phyloP scores from a whole-genome alignment of 2,888 invertebrate genomes.

The Lasioglossum leucozonium region DNA sequence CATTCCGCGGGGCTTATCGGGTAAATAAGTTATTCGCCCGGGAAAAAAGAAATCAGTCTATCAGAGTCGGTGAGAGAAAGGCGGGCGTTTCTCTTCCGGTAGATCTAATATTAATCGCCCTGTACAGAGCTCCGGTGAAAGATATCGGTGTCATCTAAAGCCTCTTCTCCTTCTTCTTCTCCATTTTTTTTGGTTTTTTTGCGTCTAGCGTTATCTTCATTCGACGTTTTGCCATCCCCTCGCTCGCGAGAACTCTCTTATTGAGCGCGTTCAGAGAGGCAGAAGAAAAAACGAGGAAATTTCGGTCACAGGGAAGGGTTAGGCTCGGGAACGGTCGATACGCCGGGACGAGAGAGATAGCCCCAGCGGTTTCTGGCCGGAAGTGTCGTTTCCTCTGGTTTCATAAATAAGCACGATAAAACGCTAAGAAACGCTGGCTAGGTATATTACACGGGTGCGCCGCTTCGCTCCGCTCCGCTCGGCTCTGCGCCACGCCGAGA shows the following conservation, averaged over 20 bases:
- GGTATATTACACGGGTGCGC: conserved; percentile 7
- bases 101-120: background rate
- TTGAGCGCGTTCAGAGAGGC: conserved; percentile 5
- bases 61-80: background rate
- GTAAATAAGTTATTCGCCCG: background rate
- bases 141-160: background rate
- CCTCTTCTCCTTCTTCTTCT: background rate
- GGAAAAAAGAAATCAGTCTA: background rate
- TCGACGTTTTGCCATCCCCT: background rate
- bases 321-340: conserved; percentile 18
- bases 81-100: background rate
- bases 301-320: conserved; percentile 15
- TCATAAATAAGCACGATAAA: conserved; percentile 59
- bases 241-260: conserved; percentile 22
- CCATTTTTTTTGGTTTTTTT: background rate
- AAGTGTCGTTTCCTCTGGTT: conserved; percentile 65
- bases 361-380: conserved; percentile 48
- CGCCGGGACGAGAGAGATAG: conserved; percentile 35
- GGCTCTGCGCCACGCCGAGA: background rate
- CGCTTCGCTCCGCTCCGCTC: background rate
- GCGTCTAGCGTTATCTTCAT: background rate
- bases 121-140: background rate
- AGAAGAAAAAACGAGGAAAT: conserved; percentile 1
- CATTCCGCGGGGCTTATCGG: background rate
- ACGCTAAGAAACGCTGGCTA: conserved; percentile 30